A percentile compares a stretch with the other conserved stretches of the same genome.
phyloP scores from a whole-genome alignment of 2,888 invertebrate genomes.

The Dromius quadrimaculatus region DNA sequence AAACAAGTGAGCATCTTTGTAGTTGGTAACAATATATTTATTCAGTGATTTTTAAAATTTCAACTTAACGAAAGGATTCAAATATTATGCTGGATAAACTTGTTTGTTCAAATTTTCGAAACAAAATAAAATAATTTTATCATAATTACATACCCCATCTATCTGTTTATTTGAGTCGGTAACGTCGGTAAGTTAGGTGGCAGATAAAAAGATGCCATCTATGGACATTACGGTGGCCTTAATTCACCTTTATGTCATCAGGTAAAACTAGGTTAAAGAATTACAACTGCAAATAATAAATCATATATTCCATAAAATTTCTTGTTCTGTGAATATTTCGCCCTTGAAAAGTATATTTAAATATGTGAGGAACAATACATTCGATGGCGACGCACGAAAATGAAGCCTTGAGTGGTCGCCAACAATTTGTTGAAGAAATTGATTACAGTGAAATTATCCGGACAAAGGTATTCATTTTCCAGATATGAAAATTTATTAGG shows the following conservation, averaged over 20 bases:
- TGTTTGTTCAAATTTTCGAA: no score
- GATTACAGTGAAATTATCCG: slow-evolving; percentile 81
- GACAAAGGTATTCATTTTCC: slow-evolving; percentile 71
- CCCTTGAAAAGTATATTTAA: slow-evolving; percentile 42
- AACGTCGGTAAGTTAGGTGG: no score
- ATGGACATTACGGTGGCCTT: no score
- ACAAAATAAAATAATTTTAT: no score
- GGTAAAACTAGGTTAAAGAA: slow-evolving; percentile 50
- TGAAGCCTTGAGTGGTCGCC: slow-evolving; percentile 61
- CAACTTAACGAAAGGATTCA: no score
- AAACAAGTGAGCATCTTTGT: no score
- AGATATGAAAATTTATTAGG: neutral
- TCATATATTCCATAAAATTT: slow-evolving; percentile 33
- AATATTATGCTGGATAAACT: no score
- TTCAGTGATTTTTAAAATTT: no score
- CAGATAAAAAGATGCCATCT: no score
- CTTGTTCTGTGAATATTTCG: slow-evolving; percentile 6
- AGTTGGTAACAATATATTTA: no score
- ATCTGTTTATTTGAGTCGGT: no score
- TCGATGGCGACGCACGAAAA: slow-evolving; percentile 63
- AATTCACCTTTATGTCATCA: slow-evolving; percentile 36
- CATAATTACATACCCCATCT: no score
- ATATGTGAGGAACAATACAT: slow-evolving; percentile 53
- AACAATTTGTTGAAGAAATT: slow-evolving; percentile 81
- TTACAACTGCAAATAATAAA: slow-evolving; percentile 44